Conservation (phyloP, 2,797 vertebrate species). For the Harpagifer antarcticus region DNA sequence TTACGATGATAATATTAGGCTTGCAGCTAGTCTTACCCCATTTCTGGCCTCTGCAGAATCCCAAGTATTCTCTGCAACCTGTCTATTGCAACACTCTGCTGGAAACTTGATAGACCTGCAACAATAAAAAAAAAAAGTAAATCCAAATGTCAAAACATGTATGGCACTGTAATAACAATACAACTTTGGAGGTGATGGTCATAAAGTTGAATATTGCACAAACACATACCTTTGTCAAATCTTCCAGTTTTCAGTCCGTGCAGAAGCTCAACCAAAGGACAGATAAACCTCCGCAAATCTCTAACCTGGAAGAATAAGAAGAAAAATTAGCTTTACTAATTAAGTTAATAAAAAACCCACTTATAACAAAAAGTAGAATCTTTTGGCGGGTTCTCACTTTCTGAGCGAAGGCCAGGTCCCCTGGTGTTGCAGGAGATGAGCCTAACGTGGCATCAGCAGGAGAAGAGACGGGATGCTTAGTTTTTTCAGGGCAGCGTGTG, state of each 20-base stretch:
- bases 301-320: conserved; percentile 81
- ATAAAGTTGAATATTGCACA: conserved; percentile 4
- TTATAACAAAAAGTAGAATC: background rate
- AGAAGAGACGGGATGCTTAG: conserved; percentile 21
- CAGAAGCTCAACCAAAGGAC: conserved; percentile 87
- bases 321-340: conserved; percentile 3
- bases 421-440: conserved; percentile 76
- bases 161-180: background rate
- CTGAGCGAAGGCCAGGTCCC: conserved; percentile 88
- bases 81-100: conserved; percentile 93
- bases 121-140: background rate
- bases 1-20: background rate
- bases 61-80: conserved; percentile 92
- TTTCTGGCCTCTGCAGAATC: conserved; percentile 91
- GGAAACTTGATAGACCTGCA: conserved; percentile 91
- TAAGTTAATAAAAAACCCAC: background rate
- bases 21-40: conserved; percentile 85
- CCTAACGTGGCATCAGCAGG: conserved; percentile 17
- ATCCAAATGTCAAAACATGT: background rate
- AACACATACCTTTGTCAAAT: conserved; percentile 87
- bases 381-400: conserved; percentile 81
- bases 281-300: conserved; percentile 88
- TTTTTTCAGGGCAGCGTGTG: conserved; percentile 2
- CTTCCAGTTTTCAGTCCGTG: conserved; percentile 89
- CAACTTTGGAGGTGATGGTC: background rate